Percentiles rank a stretch among this genome's conserved stretches.
Evolutionary conservation across 2,888 invertebrate species (phyloP).

Genomic region (Polydrusus cervinus): DNA sequence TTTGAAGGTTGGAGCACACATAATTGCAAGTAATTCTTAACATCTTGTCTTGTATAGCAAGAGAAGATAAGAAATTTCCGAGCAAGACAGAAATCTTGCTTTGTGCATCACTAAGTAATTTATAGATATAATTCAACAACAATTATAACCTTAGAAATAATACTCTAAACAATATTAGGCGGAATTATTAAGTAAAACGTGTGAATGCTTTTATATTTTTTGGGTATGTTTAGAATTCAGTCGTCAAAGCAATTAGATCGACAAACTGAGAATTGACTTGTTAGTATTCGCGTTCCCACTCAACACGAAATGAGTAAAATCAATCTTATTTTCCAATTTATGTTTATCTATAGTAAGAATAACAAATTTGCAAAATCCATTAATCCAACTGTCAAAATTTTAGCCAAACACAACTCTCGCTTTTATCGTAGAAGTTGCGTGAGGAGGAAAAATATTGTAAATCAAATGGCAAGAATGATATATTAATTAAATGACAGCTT

Average conservation of each 20-base stretch:
- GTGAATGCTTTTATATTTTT: constrained; percentile 6
- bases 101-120: no score
- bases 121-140: no score
- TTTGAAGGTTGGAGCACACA: no score
- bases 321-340: constrained; percentile 28
- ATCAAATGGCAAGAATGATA: constrained; percentile 14
- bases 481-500: background rate
- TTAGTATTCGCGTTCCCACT: constrained; percentile 18
- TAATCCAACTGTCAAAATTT: constrained; percentile 48
- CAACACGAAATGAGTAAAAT: constrained; percentile 23
- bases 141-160: background rate
- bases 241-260: background rate
- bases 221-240: constrained; percentile 3
- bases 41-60: no score
- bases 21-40: no score
- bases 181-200: background rate
- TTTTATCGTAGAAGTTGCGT: constrained; percentile 25
- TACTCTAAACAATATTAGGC: background rate
- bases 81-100: no score
- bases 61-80: no score
- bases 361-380: constrained; percentile 40
- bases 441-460: background rate
- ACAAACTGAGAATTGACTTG: constrained; percentile 27
- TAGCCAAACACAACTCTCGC: constrained; percentile 22
- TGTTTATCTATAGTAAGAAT: constrained; percentile 7